A percentile compares a stretch with the other conserved stretches of the same genome.
These are phyloP conservation scores for Cheilosia vulpina DNA, from an alignment of 2,888 invertebrate species.

Conservation along the genomic window DNA sequence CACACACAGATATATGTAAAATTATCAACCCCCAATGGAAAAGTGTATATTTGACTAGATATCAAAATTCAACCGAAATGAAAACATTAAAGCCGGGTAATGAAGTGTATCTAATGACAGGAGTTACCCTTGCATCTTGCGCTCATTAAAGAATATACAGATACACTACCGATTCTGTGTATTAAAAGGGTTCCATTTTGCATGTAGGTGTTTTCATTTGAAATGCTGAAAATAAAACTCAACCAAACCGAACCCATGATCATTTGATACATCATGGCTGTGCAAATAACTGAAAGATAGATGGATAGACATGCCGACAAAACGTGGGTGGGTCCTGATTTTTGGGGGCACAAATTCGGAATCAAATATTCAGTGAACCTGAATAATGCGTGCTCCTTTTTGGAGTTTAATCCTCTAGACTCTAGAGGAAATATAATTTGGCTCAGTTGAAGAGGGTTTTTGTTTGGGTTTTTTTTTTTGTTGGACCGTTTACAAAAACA, in stretches of 20 bases:
- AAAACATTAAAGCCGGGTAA: constrained; percentile 74
- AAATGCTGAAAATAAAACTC: constrained; percentile 17
- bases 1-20: constrained; percentile 42
- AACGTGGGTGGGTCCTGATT: constrained; percentile 12
- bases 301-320: constrained; percentile 4
- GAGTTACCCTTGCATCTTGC: constrained; percentile 28
- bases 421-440: constrained; percentile 14
- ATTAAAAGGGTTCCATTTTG: background rate
- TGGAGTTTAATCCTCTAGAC: background rate
- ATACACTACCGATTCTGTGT: background rate
- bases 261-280: constrained; percentile 15
- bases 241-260: constrained; percentile 49
- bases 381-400: constrained; percentile 29
- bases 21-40: constrained; percentile 35
- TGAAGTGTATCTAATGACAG: constrained; percentile 70
- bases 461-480: background rate
- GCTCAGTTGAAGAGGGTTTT: background rate
- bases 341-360: constrained; percentile 25
- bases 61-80: constrained; percentile 74
- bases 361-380: constrained; percentile 59
- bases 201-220: constrained; percentile 46
- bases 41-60: constrained; percentile 45
- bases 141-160: constrained; percentile 43
- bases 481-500: background rate
- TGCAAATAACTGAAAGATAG: constrained; percentile 40